A percentile compares a stretch with the other conserved stretches of the same genome.
These are phyloP conservation scores for Apaloderma vittatum DNA, from an alignment of 2,113 vertebrate genomes.

Conservation along the genomic window DNA sequence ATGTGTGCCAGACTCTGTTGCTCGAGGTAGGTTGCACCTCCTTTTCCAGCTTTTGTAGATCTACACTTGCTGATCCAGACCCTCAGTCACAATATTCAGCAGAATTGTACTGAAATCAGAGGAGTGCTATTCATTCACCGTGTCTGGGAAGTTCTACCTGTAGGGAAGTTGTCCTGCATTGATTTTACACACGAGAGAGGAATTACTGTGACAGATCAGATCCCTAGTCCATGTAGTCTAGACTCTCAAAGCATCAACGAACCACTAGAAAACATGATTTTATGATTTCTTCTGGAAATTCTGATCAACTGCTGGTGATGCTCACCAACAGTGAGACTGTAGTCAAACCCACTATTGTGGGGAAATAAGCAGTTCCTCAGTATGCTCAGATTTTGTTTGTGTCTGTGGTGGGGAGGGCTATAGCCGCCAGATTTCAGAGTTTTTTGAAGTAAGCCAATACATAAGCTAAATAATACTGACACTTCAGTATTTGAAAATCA, in stretches of 20 bases:
- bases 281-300: background rate
- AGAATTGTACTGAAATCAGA: background rate
- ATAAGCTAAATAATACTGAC: background rate
- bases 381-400: background rate
- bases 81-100: background rate
- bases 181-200: accelerated
- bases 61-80: background rate
- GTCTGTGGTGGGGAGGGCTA: background rate
- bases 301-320: too few species aligned
- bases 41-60: background rate
- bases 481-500: background rate
- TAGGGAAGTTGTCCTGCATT: accelerated
- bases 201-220: background rate
- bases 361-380: accelerated
- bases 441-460: background rate
- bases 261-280: background rate
- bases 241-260: background rate
- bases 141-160: background rate
- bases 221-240: background rate
- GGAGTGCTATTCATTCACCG: accelerated
- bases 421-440: accelerated
- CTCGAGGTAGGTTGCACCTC: background rate
- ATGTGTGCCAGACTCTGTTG: background rate
- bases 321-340: background rate
- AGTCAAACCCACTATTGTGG: background rate